A percentile compares a stretch with the other conserved stretches of the same genome.
phyloP scores from a whole-genome alignment of 1,140 invertebrate species.

The Dermatophagoides farinae region DNA sequence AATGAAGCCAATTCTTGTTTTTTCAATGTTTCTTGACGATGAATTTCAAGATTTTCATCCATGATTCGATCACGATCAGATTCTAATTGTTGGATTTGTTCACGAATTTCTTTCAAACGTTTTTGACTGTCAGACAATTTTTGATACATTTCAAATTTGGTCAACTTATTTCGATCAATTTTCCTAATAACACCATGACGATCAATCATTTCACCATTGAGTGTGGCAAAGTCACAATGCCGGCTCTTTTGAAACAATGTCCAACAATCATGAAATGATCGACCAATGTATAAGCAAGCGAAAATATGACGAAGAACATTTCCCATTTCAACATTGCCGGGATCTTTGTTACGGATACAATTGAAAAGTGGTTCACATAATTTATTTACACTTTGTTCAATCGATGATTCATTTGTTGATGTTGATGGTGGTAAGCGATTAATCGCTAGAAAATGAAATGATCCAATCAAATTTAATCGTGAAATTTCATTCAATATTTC shows the following conservation, averaged over 20 bases:
- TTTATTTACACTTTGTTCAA: neutral
- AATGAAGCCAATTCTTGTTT: too few relatives aligned
- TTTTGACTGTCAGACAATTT: too few relatives aligned
- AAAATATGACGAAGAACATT: constrained; percentile 94
- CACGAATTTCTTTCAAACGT: too few relatives aligned
- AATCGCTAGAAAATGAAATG: neutral
- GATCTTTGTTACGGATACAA: neutral
- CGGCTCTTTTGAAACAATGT: constrained; percentile 58
- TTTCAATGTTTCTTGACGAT: too few relatives aligned
- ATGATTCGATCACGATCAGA: too few relatives aligned
- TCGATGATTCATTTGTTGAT: neutral
- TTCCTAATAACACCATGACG: constrained; percentile 40
- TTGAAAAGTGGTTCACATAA: neutral
- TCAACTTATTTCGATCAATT: too few relatives aligned
- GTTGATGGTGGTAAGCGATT: neutral
- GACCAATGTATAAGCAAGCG: constrained; percentile 32
- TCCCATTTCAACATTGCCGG: constrained; percentile 35
- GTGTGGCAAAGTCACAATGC: constrained; percentile 86
- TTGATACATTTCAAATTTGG: too few relatives aligned
- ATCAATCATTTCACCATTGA: constrained; percentile 82
- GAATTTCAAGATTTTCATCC: too few relatives aligned
- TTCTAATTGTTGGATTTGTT: too few relatives aligned
- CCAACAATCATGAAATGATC: constrained; percentile 55
- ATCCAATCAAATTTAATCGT: neutral
- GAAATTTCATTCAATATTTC: neutral